These are phyloP conservation scores for Rhodinocichla rosea DNA, from an alignment of 2,113 vertebrate species.

Conservation along the genomic window DNA sequence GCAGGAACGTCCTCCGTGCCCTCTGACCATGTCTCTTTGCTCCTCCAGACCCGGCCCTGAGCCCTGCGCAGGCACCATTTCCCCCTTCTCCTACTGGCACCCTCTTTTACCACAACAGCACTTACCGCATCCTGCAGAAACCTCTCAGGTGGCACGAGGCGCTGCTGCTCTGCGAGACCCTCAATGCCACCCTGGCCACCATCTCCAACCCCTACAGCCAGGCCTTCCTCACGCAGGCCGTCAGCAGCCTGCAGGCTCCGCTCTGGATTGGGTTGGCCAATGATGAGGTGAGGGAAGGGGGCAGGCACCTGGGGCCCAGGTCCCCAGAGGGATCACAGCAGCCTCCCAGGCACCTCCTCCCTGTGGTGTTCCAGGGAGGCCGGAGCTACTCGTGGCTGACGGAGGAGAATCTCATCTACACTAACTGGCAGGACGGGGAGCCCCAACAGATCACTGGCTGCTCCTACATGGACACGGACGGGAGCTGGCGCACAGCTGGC, in stretches of 20 bases:
- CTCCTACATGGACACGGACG: slow-evolving; percentile 82
- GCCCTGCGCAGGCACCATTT: slow-evolving; percentile 56
- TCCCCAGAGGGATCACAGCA: neutral
- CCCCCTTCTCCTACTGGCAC: slow-evolving; percentile 74
- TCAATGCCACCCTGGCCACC: slow-evolving; percentile 82
- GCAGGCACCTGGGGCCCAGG: rapidly evolving
- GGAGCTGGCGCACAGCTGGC: slow-evolving; percentile 82
- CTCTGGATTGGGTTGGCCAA: slow-evolving; percentile 91
- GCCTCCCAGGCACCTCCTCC: neutral
- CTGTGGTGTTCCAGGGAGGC: slow-evolving; percentile 67
- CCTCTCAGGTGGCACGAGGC: slow-evolving; percentile 89
- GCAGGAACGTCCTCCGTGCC: neutral
- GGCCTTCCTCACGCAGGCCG: slow-evolving; percentile 86
- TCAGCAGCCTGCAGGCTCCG: slow-evolving; percentile 75
- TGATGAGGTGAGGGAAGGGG: slow-evolving; percentile 77
- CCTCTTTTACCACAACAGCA: slow-evolving; percentile 83
- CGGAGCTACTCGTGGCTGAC: slow-evolving; percentile 86
- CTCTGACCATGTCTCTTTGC: neutral
- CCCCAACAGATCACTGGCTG: slow-evolving; percentile 83
- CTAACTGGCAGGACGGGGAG: slow-evolving; percentile 87
- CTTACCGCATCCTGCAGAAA: slow-evolving; percentile 89
- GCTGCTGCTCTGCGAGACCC: slow-evolving; percentile 87
- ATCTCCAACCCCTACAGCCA: slow-evolving; percentile 86
- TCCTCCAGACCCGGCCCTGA: slow-evolving; percentile 69
- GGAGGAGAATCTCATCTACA: slow-evolving; percentile 79